Conservation (phyloP, 2,113 vertebrate species). For the Brachypteracias leptosomus region DNA sequence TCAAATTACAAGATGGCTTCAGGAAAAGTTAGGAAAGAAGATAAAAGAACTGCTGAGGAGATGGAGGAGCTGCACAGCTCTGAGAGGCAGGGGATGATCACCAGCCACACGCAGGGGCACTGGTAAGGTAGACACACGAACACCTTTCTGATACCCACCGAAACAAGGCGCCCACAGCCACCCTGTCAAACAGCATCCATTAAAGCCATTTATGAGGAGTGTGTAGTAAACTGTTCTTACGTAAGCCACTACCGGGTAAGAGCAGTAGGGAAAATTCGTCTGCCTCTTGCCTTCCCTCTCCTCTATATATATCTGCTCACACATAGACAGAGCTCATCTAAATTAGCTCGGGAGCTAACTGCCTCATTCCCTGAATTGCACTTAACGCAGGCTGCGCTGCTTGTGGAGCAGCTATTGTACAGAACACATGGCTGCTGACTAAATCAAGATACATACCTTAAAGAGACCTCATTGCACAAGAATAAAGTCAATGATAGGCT, state of each 20-base stretch:
- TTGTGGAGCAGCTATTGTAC: conserved; percentile 9
- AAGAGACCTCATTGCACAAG: conserved; percentile 10
- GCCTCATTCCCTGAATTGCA: conserved; percentile 43
- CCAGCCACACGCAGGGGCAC: not conserved
- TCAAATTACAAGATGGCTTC: not conserved
- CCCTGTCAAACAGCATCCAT: not conserved
- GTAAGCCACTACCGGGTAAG: conserved; percentile 17
- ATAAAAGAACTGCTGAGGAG: not conserved
- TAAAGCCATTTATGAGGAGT: conserved; percentile 24
- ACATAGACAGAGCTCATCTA: not conserved
- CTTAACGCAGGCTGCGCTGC: not conserved
- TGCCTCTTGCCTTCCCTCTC: conserved; percentile 20
- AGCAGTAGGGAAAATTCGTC: not conserved
- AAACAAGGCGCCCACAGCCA: not conserved
- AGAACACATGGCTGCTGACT: conserved; percentile 37
- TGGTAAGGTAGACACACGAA: not conserved
- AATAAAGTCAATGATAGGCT: not conserved
- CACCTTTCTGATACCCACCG: not conserved
- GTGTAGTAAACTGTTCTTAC: conserved; percentile 38
- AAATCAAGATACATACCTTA: not conserved
- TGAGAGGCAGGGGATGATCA: fast-evolving
- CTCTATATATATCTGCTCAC: conserved; percentile 12
- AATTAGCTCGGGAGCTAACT: conserved; percentile 24
- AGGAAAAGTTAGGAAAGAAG: not conserved
- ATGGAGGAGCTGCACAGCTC: not conserved